Evolutionary conservation across 1,140 invertebrate genomes (phyloP).

Genomic region (Heliothis virescens): DNA sequence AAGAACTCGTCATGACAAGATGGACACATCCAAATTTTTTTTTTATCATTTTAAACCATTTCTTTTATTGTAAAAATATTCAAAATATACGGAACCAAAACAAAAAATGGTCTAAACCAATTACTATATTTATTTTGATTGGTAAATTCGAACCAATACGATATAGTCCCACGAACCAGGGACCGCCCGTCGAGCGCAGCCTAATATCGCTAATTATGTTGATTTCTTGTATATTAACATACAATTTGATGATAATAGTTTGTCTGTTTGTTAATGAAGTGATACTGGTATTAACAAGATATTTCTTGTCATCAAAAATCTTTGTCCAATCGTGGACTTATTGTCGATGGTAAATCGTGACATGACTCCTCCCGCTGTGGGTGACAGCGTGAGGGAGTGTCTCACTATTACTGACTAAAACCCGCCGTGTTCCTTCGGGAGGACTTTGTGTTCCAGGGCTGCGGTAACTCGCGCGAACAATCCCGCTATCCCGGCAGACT

Average conservation of each 20-base stretch:
- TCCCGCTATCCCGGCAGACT: no score
- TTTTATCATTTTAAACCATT: not conserved
- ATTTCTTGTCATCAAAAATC: no score
- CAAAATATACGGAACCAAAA: not conserved
- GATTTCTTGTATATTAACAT: constrained; percentile 1
- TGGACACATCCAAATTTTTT: not conserved
- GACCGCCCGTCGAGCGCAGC: not conserved
- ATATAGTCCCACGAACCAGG: not conserved
- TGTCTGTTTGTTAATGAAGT: not conserved
- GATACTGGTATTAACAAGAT: not conserved
- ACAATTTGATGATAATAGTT: not conserved
- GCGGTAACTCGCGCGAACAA: no score
- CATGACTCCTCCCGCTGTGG: no score
- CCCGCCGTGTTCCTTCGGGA: no score
- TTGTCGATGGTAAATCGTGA: no score
- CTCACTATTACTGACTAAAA: no score
- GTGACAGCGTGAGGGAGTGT: no score
- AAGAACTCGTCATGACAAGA: no score
- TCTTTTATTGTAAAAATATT: not conserved
- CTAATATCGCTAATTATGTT: constrained; percentile 12
- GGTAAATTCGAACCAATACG: not conserved
- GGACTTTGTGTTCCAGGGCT: no score
- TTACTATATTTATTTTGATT: constrained; percentile 2
- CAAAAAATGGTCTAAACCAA: not conserved
- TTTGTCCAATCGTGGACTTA: no score